phyloP scores from a whole-genome alignment of 2,797 vertebrate genomes.

The Mico argentatus region DNA sequence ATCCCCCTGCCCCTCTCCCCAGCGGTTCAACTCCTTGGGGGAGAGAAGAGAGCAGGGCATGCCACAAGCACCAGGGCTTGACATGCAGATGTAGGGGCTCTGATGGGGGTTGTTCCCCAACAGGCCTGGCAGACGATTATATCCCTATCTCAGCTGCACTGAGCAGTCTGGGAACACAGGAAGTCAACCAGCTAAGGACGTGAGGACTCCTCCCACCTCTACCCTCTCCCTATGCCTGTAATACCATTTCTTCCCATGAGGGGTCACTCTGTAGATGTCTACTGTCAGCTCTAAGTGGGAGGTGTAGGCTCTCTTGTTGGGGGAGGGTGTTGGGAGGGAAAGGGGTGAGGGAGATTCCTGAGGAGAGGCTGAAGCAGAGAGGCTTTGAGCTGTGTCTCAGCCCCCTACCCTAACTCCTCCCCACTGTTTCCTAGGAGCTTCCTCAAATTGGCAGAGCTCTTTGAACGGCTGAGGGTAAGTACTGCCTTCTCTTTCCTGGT shows the following conservation, averaged over 20 bases:
- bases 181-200: constrained; percentile 58
- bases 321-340: neutral
- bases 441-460: constrained; percentile 69
- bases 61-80: neutral
- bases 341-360: neutral
- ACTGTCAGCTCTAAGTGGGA: neutral
- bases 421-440: constrained; percentile 50
- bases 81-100: neutral
- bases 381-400: neutral
- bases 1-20: neutral
- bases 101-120: neutral
- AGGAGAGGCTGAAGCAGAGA: neutral
- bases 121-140: constrained; percentile 66
- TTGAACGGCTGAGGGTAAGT: constrained; percentile 60
- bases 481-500: neutral
- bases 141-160: constrained; percentile 54
- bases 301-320: neutral
- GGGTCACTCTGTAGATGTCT: neutral
- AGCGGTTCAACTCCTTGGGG: neutral
- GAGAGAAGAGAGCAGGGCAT: neutral
- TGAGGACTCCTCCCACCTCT: neutral
- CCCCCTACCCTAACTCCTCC: neutral
- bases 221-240: neutral
- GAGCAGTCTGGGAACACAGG: constrained; percentile 55
- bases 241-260: neutral